These are phyloP conservation scores for Gandaritis pyraliata DNA, from an alignment of 2,888 invertebrate species.

Conservation along the genomic window DNA sequence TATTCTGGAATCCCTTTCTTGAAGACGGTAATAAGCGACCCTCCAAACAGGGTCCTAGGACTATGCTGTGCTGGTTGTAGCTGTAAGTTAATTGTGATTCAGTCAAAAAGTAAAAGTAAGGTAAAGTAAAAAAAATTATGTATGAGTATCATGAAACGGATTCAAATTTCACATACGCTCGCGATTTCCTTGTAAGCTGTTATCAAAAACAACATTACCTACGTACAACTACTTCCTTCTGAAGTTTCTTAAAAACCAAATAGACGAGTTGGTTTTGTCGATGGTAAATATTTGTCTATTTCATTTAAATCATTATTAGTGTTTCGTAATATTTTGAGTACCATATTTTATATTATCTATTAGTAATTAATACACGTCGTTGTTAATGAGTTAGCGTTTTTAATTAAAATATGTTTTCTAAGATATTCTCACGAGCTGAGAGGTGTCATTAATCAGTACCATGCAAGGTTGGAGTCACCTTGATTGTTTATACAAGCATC, in stretches of 20 bases:
- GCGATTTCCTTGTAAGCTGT: conserved; percentile 44
- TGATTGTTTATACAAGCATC: conserved; percentile 51
- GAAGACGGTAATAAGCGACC: too few relatives aligned
- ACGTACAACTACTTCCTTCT: background rate
- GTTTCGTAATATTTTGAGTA: conserved; percentile 11
- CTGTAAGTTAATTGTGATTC: too few relatives aligned
- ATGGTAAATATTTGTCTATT: background rate
- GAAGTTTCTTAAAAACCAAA: too few relatives aligned
- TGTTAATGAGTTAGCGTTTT: conserved; percentile 30
- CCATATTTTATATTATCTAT: conserved; percentile 43
- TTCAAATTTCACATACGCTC: conserved; percentile 48
- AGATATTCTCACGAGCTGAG: conserved; percentile 48
- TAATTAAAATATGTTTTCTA: conserved; percentile 47
- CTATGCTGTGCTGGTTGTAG: too few relatives aligned
- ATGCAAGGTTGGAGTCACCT: conserved; percentile 63
- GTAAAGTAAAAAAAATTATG: background rate
- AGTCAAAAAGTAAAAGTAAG: too few relatives aligned
- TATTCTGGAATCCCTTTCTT: background rate
- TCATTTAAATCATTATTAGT: background rate
- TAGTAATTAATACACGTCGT: conserved; percentile 59
- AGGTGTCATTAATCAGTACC: conserved; percentile 71
- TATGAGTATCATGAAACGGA: conserved; percentile 41
- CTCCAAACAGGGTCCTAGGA: too few relatives aligned
- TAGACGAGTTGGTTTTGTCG: background rate
- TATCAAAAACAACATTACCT: conserved; percentile 2